Base-by-base conservation (phyloP, 2,888 invertebrate genomes). In the Heliconius ismenius region DNA sequence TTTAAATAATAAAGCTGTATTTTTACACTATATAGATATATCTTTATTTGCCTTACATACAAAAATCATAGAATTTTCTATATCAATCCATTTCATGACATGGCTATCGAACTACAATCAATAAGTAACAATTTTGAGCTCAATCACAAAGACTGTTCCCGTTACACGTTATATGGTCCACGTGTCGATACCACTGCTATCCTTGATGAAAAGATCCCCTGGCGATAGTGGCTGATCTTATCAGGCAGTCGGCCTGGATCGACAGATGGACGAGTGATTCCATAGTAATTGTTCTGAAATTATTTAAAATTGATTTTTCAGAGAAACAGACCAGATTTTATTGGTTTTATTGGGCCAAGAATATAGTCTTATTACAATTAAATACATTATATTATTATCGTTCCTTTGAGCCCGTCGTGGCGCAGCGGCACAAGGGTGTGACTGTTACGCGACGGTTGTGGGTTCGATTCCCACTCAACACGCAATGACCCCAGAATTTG, bases 181-280 rank as follows among this genome's bases (percentile, higher is more conserved):
- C 91, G 91, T 89, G 91, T 84, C 89, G 85, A 87, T 87, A 81
- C 79, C 76, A 74, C 80, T 82, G 93, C 92, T 92, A 92, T 91
- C 91, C 91, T 90, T 93, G 92, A 93, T 93, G 92, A 92, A 92
- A 91, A 92, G 93, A 93, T 93, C 90, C 90, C 88, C 78, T 76
- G 76, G 3, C 79, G 92, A 92, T 91, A 90, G 76, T 76, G 72
- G 78, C 62, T 58, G 73, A 75, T 72, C 69, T 69, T 76, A 77
- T 73, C 73, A 7, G 24, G 13, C 43, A 58, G 70, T 70, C 70
- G 70, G 70, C 21, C 70, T 58, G 24, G n/a, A 58, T 32, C 58
- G 70, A 24, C 70, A 70, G 70, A 70, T 58, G 70, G 28, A 70
- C 58, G 58, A 36, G n/a, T 70, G 70, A 58, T 58, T 70, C n/a